Evolutionary conservation across 2,797 vertebrate genomes (phyloP), one percentile per base, ranked within the genome.

Genomic region (Notoglanidium macrostoma): DNA sequence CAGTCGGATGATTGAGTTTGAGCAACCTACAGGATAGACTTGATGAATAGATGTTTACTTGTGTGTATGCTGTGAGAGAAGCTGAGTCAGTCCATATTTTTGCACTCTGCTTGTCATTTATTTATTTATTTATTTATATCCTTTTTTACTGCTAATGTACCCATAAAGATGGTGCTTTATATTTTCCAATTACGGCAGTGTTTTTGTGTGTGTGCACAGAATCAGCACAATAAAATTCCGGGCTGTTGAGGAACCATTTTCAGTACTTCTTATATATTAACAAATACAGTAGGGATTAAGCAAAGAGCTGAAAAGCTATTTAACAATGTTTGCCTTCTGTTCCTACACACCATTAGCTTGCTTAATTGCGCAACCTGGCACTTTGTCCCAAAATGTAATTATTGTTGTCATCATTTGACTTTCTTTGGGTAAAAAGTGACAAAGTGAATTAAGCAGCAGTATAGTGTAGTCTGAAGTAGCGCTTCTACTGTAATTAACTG

Each of bases 301-400:
- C 35, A 63, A 55, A 46, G 35, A 59, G 54, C 32, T 21, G 55
- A 73, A 85, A 83, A 51, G 44, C 61, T 67, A 46, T 79, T 81
- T 68, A 68, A 54, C 46, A 70, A 54, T 29, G 63, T 29, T 72
- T 72, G 11, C 65, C 55, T 72, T 86, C 35, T 81, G 54, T 80
- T 84, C 23, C 80, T 51, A 65, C 29, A 83, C 70, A n/a, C 15
- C 57, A 84, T 68, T 84, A 46, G 49, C 51, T 23, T 44, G 21
- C 46, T 67, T 87, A 87, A 84, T 68, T 84, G 59, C 14, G 49
- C 57, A 61, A 74, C 79, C 44, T 87, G 29, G 8, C 68, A n/a
- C 55, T 83, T 83, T 83, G 68, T 86, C 63, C 12, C 35, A 80
- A 44, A 83, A 83, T 26, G 32, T 46, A 83, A 83, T 83, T 65